Base-by-base conservation (phyloP, 2,888 invertebrate species). In the Agapetus fuscipes region DNA sequence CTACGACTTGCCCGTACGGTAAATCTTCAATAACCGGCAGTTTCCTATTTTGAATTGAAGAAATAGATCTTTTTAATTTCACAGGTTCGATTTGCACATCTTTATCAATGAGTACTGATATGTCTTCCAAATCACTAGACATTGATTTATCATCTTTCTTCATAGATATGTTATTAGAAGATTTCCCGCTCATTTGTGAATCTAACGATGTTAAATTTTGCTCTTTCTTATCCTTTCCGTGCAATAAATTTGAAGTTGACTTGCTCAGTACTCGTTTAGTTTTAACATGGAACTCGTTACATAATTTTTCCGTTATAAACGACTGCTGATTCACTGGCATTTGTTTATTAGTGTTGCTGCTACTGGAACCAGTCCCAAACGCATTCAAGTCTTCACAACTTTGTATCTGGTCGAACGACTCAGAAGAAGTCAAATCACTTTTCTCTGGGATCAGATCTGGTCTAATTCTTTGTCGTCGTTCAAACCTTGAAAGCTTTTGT, bases 241-340 rank as follows among this genome's bases (percentile, higher is more conserved):
- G 75, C 42, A 76, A 64, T 30, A 77, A 58, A 54, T 76, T 76
- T 2, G 76, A 76, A 1, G 76, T 76, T 3, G 77, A 77, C 55
- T 77, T 77, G 52, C 76, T 77, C 3, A 76, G 63, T 29, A 70
- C 70, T 49, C 72, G 66, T 52, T 80, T 78, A 4, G 80, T 80
- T 59, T 80, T 80, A 1, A 80, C 80, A 50, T 80, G 79, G 52
- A 80, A 80, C 57, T 80, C 80, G 3, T 76, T 76, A 57, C 78
- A 80, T 17, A 80, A 60, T 51, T 80, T 76, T 50, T 80, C 78
- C 10, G 80, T 80, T 27, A 80, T 80, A 48, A 70, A 80, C 0
- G 79, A 79, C 51, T 76, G 74, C 37, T 74, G 75, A 45, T 71
- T 70, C 48, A 57, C 67, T 51, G 67, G 67, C 6, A 69, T 66